These are phyloP conservation scores for Zhengitettix transpicula DNA, from an alignment of 2,888 invertebrate genomes.

Conservation along the genomic window DNA sequence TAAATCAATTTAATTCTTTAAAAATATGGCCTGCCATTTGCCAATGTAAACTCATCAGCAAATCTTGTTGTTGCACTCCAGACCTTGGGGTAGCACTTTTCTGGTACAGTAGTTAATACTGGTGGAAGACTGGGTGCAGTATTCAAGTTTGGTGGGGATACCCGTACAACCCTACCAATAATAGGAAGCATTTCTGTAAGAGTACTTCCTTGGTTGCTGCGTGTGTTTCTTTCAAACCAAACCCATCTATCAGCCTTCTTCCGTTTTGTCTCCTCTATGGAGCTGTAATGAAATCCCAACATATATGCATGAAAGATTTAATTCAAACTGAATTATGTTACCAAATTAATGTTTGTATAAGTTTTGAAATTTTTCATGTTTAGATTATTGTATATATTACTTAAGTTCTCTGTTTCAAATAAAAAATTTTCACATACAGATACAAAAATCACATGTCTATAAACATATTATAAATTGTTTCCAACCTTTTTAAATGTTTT, in stretches of 20 bases:
- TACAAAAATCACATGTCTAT: too few species aligned
- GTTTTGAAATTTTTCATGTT: too few species aligned
- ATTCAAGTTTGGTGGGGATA: not conserved
- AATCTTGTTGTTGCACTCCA: not conserved
- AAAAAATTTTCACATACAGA: too few species aligned
- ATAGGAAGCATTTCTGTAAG: slow-evolving; percentile 4
- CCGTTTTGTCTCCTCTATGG: not conserved
- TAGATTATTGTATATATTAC: too few species aligned
- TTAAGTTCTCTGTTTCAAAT: too few species aligned
- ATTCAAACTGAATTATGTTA: too few species aligned
- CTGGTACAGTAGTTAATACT: not conserved
- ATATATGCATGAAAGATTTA: not conserved
- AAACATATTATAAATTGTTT: too few species aligned
- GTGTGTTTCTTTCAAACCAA: not conserved
- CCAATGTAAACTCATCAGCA: not conserved
- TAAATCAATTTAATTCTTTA: not conserved
- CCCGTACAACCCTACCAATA: not conserved
- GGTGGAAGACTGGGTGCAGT: not conserved
- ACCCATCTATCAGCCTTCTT: not conserved
- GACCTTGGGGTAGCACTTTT: not conserved
- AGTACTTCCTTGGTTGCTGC: slow-evolving; percentile 1
- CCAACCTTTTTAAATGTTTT: too few species aligned
- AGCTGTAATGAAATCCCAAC: not conserved
- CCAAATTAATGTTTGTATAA: too few species aligned
- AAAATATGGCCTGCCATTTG: not conserved